Base-by-base conservation (phyloP, 2,113 vertebrate genomes). In the Carassius gibelio region DNA sequence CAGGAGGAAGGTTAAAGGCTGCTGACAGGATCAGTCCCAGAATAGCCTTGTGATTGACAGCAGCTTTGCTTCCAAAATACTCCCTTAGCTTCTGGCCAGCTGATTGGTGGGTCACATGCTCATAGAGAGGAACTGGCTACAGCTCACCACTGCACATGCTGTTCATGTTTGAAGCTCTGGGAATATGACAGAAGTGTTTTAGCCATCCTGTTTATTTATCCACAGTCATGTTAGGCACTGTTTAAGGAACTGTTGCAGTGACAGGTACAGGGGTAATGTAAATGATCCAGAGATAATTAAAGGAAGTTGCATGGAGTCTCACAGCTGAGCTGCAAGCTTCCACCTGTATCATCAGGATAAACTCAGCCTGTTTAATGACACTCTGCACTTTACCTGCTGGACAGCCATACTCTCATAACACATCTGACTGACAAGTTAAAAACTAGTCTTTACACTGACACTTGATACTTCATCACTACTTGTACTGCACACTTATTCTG, bases 1-100 rank as follows among this genome's bases (percentile, higher is more conserved):
- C 59, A 84, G 79, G 79, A 62, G 48, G 66, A 66, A 89, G 84
- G 81, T 21, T 87, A 81, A 87, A 85, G 87, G 75, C 66, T 66
- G 26, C 64, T 84, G 87, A 88, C 87, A 87, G 90, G 84, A 83
- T 79, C 64, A 87, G 61, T 91, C 87, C 88, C 90, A 77, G 50
- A 83, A 87, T 85, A 85, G 21, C 23, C 17, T 11, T 59, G 19
- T 88, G 87, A 91, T 88, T 90, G 90, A 85, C 87, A 83, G 83
- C 57, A 8, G 26, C 34, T 61, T 34, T 0, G 57, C 61, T 83
- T 87, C 87, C 87, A 87, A 71, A 75, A 84, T 81, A 71, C 69
- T 88, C 74, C 79, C 78, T 72, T 71, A 62, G 75, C 88, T 83
- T 86, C 86, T 88, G 87, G 84, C 78, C 78, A 87, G 85, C 82